These are phyloP conservation scores for Threskiornis aethiopicus DNA, from an alignment of 2,797 vertebrate genomes.

Conservation along the genomic window DNA sequence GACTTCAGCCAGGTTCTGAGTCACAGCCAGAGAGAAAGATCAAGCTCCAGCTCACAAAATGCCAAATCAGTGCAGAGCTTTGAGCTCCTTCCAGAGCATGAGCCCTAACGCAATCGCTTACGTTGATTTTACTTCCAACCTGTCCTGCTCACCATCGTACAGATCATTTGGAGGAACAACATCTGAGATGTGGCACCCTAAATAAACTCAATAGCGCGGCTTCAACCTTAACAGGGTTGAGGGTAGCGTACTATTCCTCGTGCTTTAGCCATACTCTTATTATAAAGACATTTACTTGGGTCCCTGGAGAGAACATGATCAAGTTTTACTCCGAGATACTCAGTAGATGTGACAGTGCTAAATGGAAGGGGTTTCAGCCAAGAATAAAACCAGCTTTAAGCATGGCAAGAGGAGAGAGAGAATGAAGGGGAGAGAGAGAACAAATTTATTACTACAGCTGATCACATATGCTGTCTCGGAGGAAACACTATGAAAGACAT, in stretches of 20 bases:
- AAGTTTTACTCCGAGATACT: background rate
- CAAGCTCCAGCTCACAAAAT: background rate
- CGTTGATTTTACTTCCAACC: background rate
- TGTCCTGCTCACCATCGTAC: background rate
- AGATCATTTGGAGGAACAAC: background rate
- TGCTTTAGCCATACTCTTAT: background rate
- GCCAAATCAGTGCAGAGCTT: background rate
- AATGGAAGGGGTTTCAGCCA: background rate
- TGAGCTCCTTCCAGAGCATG: background rate
- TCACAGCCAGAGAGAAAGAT: background rate
- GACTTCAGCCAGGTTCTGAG: conserved; percentile 2
- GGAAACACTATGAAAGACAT: conserved; percentile 18
- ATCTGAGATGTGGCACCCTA: background rate
- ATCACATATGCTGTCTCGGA: background rate
- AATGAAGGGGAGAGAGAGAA: background rate
- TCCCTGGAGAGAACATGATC: background rate
- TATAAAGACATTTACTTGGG: background rate
- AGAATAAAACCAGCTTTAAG: background rate
- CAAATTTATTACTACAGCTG: background rate
- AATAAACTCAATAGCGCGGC: background rate
- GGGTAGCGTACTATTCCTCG: background rate
- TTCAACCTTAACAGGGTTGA: background rate
- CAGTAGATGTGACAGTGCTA: conserved; percentile 23
- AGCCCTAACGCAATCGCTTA: fast-evolving
- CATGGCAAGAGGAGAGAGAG: background rate